Conservation (phyloP, 2,797 vertebrate species). For the Rhyacichthys aspro region DNA sequence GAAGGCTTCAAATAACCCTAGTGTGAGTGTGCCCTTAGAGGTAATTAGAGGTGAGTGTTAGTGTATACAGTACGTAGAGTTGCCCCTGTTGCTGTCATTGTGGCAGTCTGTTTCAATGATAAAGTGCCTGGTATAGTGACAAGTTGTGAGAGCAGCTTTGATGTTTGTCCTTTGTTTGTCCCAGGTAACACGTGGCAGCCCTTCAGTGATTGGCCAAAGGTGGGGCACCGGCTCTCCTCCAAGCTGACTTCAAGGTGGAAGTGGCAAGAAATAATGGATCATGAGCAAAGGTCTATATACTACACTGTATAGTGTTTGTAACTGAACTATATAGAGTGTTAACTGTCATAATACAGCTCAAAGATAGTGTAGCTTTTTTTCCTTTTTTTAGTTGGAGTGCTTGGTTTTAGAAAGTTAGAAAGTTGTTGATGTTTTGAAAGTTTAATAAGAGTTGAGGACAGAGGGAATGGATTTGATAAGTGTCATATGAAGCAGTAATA, state of each 20-base stretch:
- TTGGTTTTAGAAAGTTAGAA: too few species aligned
- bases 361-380: too few species aligned
- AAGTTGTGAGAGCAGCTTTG: slow-evolving; percentile 45
- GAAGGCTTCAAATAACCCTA: too few species aligned
- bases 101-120: slow-evolving; percentile 56
- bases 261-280: slow-evolving; percentile 8
- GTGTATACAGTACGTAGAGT: slow-evolving; percentile 11
- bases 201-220: slow-evolving; percentile 40
- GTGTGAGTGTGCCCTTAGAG: neutral
- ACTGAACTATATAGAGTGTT: too few species aligned
- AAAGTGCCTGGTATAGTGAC: slow-evolving; percentile 45
- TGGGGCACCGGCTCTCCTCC: slow-evolving; percentile 33
- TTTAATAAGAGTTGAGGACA: too few species aligned
- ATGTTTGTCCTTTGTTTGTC: slow-evolving; percentile 66
- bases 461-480: too few species aligned
- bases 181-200: slow-evolving; percentile 39
- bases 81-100: slow-evolving; percentile 35
- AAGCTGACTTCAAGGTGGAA: slow-evolving; percentile 35
- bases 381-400: too few species aligned
- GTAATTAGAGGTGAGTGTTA: slow-evolving; percentile 1
- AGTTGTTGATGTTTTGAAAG: too few species aligned
- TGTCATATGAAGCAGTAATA: too few species aligned
- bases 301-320: neutral
- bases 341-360: too few species aligned
- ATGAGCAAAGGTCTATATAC: neutral